These are phyloP conservation scores for Chaetoderma sp. DNA, from an alignment of 2,888 invertebrate species.

Conservation along the genomic window DNA sequence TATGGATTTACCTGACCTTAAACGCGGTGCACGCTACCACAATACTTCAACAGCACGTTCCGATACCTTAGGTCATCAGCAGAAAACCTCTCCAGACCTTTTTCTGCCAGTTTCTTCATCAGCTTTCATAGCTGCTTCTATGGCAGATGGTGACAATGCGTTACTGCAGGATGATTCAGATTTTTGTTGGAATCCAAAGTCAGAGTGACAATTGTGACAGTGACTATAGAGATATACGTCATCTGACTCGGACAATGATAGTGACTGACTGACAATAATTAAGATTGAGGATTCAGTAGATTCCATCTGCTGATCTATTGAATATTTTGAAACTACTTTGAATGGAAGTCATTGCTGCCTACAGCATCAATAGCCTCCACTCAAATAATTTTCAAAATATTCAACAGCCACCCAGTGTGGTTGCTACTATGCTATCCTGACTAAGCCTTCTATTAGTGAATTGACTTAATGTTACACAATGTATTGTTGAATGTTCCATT, in stretches of 20 bases:
- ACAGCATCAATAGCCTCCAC: too few relatives aligned
- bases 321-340: neutral
- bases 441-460: too few relatives aligned
- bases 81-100: neutral
- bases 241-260: neutral
- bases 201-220: neutral
- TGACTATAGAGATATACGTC: neutral
- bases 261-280: neutral
- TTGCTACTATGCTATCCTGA: too few relatives aligned
- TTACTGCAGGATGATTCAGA: neutral
- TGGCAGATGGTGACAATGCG: neutral
- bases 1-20: neutral
- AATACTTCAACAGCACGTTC: neutral
- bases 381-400: too few relatives aligned
- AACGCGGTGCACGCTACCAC: neutral
- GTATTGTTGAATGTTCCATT: too few relatives aligned
- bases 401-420: too few relatives aligned
- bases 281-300: neutral
- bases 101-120: neutral
- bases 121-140: neutral
- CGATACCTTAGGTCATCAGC: too few relatives aligned
- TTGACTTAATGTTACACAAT: too few relatives aligned
- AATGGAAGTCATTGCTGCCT: neutral
- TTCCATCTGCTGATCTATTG: neutral
- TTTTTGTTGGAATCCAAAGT: neutral